Evolutionary conservation across 2,113 vertebrate species (phyloP).

Genomic region (Garra rufa): DNA sequence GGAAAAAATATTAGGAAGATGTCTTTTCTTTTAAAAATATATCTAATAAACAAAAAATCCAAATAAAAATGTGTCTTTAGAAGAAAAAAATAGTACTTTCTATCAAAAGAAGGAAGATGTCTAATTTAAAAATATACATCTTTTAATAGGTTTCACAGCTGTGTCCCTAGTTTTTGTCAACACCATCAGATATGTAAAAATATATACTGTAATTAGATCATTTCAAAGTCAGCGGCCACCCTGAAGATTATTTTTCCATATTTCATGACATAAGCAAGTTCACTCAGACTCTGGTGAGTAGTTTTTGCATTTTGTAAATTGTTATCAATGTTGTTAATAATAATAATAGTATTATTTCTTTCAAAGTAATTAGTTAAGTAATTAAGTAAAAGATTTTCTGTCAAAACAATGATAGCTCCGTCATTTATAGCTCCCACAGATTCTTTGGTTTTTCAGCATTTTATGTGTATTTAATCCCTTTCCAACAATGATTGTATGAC

Average conservation of each 20-base stretch:
- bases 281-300: not conserved
- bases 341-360: too few relatives aligned
- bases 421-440: too few relatives aligned
- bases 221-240: not conserved
- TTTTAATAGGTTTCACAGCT: conserved; percentile 1
- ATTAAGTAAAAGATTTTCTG: too few relatives aligned
- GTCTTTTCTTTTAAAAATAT: too few relatives aligned
- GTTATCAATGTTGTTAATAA: too few relatives aligned
- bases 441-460: too few relatives aligned
- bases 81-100: not conserved
- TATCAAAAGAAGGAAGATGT: not conserved
- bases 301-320: not conserved
- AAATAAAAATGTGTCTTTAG: not conserved
- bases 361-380: too few relatives aligned
- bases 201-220: not conserved
- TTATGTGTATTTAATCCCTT: too few relatives aligned
- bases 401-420: too few relatives aligned
- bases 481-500: too few relatives aligned
- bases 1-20: too few relatives aligned
- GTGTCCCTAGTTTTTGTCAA: not conserved
- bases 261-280: not conserved
- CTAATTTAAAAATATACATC: not conserved
- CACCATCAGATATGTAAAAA: not conserved
- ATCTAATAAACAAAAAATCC: not conserved
- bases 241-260: not conserved